Conservation (phyloP, 1,140 invertebrate genomes). For the Bicyclus anynana region DNA sequence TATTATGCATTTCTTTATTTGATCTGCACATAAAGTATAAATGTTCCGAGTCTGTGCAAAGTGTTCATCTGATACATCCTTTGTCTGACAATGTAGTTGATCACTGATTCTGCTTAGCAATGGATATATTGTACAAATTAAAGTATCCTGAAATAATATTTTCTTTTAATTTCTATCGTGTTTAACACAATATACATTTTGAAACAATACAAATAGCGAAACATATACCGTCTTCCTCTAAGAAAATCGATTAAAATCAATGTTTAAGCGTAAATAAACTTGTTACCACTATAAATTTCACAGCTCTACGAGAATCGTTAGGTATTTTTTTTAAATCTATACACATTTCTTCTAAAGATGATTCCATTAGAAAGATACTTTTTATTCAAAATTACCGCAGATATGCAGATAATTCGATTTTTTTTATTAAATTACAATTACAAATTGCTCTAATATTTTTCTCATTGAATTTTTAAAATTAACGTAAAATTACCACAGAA, state of each 20-base stretch:
- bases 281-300: conserved; percentile 17
- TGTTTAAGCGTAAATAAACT: no score
- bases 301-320: conserved; percentile 14
- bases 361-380: no score
- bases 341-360: not conserved
- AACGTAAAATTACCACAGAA: no score
- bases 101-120: conserved; percentile 38
- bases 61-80: conserved; percentile 22
- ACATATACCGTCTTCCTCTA: no score
- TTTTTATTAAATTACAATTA: no score
- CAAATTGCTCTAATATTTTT: no score
- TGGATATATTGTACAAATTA: conserved; percentile 38
- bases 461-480: no score
- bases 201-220: no score
- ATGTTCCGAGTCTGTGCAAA: conserved; percentile 41
- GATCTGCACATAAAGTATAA: conserved; percentile 57
- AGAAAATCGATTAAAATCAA: no score
- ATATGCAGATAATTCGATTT: no score
- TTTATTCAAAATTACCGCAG: no score
- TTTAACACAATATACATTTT: no score
- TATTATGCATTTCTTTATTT: conserved; percentile 61
- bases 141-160: not conserved
- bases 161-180: not conserved
- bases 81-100: conserved; percentile 28
- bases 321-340: conserved; percentile 15